Evolutionary conservation across 1,140 invertebrate genomes (phyloP).

Genomic region (Sarcophaga peregrina): DNA sequence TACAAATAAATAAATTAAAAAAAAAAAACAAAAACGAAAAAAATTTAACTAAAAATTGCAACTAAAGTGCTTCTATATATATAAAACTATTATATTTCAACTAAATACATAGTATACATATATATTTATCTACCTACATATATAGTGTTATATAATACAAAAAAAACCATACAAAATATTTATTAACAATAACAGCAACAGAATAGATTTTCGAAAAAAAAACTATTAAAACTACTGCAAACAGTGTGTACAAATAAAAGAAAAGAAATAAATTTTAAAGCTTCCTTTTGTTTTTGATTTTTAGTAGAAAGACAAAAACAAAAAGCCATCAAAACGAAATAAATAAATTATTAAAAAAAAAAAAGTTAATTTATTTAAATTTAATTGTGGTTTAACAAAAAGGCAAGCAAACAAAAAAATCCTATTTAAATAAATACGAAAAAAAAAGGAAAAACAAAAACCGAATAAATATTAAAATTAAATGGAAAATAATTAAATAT

Average conservation of each 20-base stretch:
- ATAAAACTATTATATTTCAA: no score
- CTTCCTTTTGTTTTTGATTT: background rate
- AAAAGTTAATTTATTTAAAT: constrained; percentile 12
- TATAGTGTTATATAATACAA: background rate
- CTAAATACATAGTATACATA: background rate
- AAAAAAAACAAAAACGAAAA: background rate
- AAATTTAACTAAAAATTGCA: constrained; percentile 23
- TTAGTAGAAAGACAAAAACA: background rate
- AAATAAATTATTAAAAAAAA: no score
- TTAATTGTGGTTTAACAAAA: background rate
- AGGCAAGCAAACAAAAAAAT: background rate
- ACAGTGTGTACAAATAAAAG: background rate
- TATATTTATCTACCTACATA: background rate
- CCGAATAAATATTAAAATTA: no score
- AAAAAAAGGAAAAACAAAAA: background rate
- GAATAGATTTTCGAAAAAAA: background rate
- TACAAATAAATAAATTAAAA: background rate
- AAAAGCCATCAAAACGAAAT: background rate
- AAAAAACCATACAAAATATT: background rate
- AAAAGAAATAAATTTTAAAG: background rate
- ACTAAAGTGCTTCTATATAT: constrained; percentile 30
- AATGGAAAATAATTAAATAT: background rate
- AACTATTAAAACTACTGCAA: background rate
- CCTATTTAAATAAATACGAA: background rate
- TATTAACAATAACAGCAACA: background rate